Evolutionary conservation across 2,113 vertebrate genomes (phyloP).

Genomic region (Micronycteris hirsuta): DNA sequence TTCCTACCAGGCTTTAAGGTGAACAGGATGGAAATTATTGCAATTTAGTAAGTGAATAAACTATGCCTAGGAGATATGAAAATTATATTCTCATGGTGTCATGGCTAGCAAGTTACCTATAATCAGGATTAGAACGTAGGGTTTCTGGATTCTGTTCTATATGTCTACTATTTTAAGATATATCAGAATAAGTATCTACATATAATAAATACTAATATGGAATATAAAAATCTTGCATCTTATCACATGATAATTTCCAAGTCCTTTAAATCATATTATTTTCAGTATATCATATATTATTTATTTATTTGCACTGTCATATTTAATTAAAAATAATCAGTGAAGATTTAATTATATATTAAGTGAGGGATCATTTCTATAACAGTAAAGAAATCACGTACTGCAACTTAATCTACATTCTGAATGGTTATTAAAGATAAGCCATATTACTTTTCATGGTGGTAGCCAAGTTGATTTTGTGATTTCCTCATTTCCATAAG

Average conservation of each 20-base stretch:
- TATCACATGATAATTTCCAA: background rate
- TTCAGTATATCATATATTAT: background rate
- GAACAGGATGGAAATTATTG: background rate
- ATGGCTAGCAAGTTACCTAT: background rate
- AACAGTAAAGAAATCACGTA: background rate
- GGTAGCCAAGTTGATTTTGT: background rate
- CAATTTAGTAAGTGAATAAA: background rate
- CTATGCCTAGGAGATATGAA: background rate
- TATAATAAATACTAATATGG: background rate
- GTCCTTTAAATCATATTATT: background rate
- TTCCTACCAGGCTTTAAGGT: background rate
- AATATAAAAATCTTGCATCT: conserved; percentile 2
- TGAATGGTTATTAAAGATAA: background rate
- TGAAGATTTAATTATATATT: background rate
- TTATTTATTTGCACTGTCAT: background rate
- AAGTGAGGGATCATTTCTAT: background rate
- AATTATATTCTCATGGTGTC: background rate
- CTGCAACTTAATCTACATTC: background rate
- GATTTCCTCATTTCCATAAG: conserved; percentile 12
- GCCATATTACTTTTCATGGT: background rate
- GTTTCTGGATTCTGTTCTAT: background rate
- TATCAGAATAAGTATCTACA: background rate
- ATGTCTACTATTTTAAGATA: background rate
- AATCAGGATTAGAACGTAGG: background rate
- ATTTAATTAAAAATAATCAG: background rate